Percentiles rank a stretch among this genome's conserved stretches.
These are phyloP conservation scores for Agrotis segetum DNA, from an alignment of 2,888 invertebrate species.

Conservation along the genomic window DNA sequence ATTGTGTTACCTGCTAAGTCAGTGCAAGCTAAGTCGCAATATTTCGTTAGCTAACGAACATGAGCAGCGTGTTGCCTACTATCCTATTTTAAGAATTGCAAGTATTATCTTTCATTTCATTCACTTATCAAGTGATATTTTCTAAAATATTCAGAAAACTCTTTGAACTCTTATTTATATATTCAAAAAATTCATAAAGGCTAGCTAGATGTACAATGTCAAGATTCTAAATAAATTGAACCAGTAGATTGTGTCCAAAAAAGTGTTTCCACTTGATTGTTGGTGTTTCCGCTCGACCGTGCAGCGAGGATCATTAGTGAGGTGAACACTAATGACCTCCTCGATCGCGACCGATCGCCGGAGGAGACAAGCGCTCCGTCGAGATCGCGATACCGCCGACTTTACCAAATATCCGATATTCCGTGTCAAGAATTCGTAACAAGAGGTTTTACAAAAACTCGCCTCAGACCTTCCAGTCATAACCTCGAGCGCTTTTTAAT, in stretches of 20 bases:
- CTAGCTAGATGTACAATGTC: no score
- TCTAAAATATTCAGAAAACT: background rate
- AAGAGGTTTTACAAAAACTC: slow-evolving; percentile 59
- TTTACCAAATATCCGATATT: slow-evolving; percentile 73
- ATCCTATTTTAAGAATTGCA: background rate
- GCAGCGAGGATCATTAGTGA: slow-evolving; percentile 82
- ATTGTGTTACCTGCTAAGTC: slow-evolving; percentile 68
- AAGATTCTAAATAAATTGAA: slow-evolving; percentile 48
- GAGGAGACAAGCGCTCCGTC: slow-evolving; percentile 72
- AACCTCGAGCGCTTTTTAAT: slow-evolving; percentile 45
- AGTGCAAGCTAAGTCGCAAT: slow-evolving; percentile 32
- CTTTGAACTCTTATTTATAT: no score
- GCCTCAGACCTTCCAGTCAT: slow-evolving; percentile 45
- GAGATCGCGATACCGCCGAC: slow-evolving; percentile 70
- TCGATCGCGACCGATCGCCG: slow-evolving; percentile 78
- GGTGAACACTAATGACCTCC: slow-evolving; percentile 86
- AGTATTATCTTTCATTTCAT: background rate
- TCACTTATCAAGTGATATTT: background rate
- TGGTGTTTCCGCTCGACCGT: slow-evolving; percentile 64
- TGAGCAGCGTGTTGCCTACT: background rate
- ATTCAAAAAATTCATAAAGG: no score
- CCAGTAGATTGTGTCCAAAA: slow-evolving; percentile 63
- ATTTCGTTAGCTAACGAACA: slow-evolving; percentile 36
- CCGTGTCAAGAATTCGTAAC: slow-evolving; percentile 65
- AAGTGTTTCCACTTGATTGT: slow-evolving; percentile 65